These are phyloP conservation scores for Andrena bicolor DNA, from an alignment of 2,888 invertebrate genomes.

Conservation along the genomic window DNA sequence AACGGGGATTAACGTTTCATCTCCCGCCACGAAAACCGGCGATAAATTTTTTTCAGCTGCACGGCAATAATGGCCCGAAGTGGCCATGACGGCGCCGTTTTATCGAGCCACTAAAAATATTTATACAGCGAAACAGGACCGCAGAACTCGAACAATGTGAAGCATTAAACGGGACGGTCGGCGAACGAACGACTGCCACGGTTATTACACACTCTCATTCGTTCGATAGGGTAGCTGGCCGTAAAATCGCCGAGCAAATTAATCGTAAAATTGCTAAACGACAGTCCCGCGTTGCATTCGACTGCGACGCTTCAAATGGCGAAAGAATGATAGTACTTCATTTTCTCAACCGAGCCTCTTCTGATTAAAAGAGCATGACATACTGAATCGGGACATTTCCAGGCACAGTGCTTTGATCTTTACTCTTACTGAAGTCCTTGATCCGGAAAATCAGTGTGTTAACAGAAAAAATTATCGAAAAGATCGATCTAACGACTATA, in stretches of 20 bases:
- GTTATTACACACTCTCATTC: slow-evolving; percentile 10
- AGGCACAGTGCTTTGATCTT: background rate
- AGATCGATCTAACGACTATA: too few relatives aligned
- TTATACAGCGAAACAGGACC: background rate
- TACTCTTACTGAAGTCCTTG: background rate
- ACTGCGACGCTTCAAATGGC: background rate
- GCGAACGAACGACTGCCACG: slow-evolving; percentile 16
- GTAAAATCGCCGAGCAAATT: slow-evolving; percentile 17
- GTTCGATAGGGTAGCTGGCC: background rate
- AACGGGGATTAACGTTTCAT: slow-evolving; percentile 12
- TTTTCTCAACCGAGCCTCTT: background rate
- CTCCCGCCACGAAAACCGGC: background rate
- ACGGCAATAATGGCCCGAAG: background rate
- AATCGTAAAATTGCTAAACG: slow-evolving; percentile 18
- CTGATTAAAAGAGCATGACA: background rate
- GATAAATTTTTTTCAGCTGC: slow-evolving; percentile 12
- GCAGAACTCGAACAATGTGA: background rate
- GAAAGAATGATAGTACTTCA: background rate
- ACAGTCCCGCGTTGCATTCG: background rate
- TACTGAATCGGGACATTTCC: too few relatives aligned
- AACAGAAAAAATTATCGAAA: background rate
- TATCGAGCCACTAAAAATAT: slow-evolving; percentile 28
- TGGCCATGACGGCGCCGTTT: background rate
- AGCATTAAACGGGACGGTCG: slow-evolving; percentile 20
- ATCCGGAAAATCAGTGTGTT: background rate